Evolutionary conservation across 35 echinoderm and acorn worm genomes (phyloP), one percentile per base, ranked within the genome.

Genomic region (Acanthaster planci): DNA sequence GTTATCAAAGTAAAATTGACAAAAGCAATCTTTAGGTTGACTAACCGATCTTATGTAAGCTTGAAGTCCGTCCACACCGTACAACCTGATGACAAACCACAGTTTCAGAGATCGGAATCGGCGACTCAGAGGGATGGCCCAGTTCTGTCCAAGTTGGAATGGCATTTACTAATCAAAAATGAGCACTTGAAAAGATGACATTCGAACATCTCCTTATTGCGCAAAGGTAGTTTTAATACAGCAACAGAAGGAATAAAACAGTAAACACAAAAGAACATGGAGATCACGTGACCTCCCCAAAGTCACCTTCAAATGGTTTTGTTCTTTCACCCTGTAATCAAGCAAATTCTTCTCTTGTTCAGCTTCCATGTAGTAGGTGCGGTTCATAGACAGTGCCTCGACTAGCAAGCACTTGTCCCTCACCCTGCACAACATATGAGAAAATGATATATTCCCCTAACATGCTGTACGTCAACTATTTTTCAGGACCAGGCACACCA

Each of bases 71-170:
- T 94, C 83, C 38, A 94, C 88, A 0, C 92, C 92, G 39, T 87
- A 90, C 32, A 79, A 75, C 76, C 92, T 42, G 23, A 94, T 85
- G 34, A 94, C 92, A 56, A 94, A 94, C 92, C 92, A 94, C 0
- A 94, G 77, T 76, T 94, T 94, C 19, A 94, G 56, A 54, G 92
- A 78, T 27, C 92, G 76, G 52, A 93, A 93, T 58, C 86, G 82
- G 32, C 91, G 51, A 68, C 91, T 84, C 22, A 93, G 51, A 7
- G 91, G 86, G 29, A 93, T 93, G 17, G 60, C 58, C 91, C 91
- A 93, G 55, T 93, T 86, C 91, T 93, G 86, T 2, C 8, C 40
- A 9, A 77, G 39, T 47, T 47, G 4, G 42, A n/a, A 77, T 16
- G 39, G 17, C 21, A 57, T 22, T 53, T 67, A 77, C 22, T 2